A percentile compares a stretch with the other conserved stretches of the same genome.
These are phyloP conservation scores for Drosophila kurseongensis DNA, from an alignment of 1,140 invertebrate species.

Conservation along the genomic window DNA sequence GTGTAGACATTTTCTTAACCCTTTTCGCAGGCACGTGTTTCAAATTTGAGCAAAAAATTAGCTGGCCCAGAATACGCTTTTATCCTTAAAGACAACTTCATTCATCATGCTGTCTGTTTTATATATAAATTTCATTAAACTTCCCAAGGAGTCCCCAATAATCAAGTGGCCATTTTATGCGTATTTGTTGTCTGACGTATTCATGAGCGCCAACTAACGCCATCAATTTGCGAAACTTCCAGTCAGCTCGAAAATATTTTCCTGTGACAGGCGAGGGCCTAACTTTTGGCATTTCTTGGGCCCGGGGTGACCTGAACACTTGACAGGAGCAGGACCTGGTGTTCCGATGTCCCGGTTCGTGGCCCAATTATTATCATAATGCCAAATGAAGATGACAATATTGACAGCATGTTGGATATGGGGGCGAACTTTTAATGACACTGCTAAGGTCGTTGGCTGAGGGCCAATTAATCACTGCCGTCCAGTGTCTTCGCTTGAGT, in stretches of 20 bases:
- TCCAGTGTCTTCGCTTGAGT: conserved; percentile 49
- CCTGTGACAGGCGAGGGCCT: conserved; percentile 35
- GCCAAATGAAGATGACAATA: conserved; percentile 78
- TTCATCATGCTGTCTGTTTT: conserved; percentile 71
- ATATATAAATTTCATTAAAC: conserved; percentile 77
- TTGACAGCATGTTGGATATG: conserved; percentile 45
- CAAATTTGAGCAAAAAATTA: conserved; percentile 8
- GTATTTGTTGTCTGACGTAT: conserved; percentile 72
- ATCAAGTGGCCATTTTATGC: conserved; percentile 72
- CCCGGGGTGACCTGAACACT: conserved; percentile 41
- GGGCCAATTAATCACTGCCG: conserved; percentile 77
- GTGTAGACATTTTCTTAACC: conserved; percentile 15
- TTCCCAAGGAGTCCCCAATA: conserved; percentile 47
- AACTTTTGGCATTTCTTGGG: conserved; percentile 45
- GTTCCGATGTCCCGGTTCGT: conserved; percentile 28
- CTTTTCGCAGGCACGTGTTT: conserved; percentile 55
- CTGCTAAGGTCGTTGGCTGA: conserved; percentile 55
- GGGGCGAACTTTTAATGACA: conserved; percentile 74
- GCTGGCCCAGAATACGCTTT: conserved; percentile 8
- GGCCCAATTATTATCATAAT: conserved; percentile 80
- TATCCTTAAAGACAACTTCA: conserved; percentile 46
- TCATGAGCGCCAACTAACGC: conserved; percentile 68
- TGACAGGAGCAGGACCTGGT: conserved; percentile 50
- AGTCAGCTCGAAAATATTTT: conserved; percentile 1
- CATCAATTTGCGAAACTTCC: conserved; percentile 62